Conservation (phyloP, 2,888 invertebrate genomes). For the Drosophila putrida region DNA sequence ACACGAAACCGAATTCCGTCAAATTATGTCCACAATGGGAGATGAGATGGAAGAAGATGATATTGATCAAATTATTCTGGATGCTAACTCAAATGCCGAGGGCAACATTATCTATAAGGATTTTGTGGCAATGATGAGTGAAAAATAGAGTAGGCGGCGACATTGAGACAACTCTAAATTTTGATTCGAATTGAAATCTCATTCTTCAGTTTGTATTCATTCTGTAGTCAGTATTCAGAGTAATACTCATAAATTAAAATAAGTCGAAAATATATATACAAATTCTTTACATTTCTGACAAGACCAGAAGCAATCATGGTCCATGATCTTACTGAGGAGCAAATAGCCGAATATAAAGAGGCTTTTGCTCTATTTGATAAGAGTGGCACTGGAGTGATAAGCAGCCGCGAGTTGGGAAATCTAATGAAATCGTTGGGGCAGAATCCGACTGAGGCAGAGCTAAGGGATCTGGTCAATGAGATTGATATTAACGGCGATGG, state of each 20-base stretch:
- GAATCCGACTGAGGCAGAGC: constrained; percentile 99
- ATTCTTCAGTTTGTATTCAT: constrained; percentile 1
- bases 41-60: constrained; percentile 63
- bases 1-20: constrained; percentile 50
- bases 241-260: constrained; percentile 6
- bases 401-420: constrained; percentile 99
- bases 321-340: constrained; percentile 96
- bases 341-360: constrained; percentile 99
- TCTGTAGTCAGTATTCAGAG: too few species aligned
- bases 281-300: background rate
- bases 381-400: constrained; percentile 99
- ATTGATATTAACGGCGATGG: constrained; percentile 92
- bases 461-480: constrained; percentile 99
- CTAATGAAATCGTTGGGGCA: constrained; percentile 99
- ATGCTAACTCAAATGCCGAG: constrained; percentile 62
- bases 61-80: constrained; percentile 56
- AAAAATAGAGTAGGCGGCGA: constrained; percentile 40
- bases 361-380: constrained; percentile 99
- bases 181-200: background rate
- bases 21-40: constrained; percentile 54
- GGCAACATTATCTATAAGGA: constrained; percentile 64
- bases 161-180: background rate
- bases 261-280: background rate
- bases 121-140: constrained; percentile 58
- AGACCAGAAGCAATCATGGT: constrained; percentile 18